Evolutionary conservation across 2,888 invertebrate species (phyloP).

Genomic region (Parthenolecanium corni): DNA sequence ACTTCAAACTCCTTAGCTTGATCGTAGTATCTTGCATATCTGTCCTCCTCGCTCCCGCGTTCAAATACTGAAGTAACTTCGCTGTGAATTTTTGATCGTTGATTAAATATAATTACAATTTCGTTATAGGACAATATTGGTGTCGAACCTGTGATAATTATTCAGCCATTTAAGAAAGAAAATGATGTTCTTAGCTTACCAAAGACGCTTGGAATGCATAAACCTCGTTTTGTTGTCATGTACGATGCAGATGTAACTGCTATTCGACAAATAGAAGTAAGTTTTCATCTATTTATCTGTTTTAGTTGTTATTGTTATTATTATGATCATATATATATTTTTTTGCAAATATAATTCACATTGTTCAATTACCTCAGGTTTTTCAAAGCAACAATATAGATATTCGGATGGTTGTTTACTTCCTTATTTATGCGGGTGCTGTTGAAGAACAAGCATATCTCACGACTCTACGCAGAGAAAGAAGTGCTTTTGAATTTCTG

Average conservation of each 20-base stretch:
- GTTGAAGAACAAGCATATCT: slow-evolving; percentile 96
- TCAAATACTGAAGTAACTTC: too few species aligned
- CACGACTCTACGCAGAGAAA: slow-evolving; percentile 78
- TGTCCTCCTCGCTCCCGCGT: too few species aligned
- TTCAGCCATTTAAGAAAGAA: slow-evolving; percentile 66
- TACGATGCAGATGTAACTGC: slow-evolving; percentile 81
- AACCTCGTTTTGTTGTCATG: slow-evolving; percentile 73
- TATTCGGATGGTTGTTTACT: slow-evolving; percentile 61
- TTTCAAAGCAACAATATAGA: slow-evolving; percentile 48
- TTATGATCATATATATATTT: not conserved
- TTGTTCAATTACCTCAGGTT: slow-evolving; percentile 41
- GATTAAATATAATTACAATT: too few species aligned
- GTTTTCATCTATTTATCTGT: not conserved
- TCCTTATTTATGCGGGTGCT: slow-evolving; percentile 79
- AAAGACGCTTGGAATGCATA: slow-evolving; percentile 37
- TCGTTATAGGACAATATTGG: slow-evolving; percentile 51
- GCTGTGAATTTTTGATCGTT: too few species aligned
- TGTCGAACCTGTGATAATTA: slow-evolving; percentile 56
- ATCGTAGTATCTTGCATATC: too few species aligned
- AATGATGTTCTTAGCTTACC: slow-evolving; percentile 61
- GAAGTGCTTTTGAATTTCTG: slow-evolving; percentile 83
- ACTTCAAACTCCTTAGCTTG: too few species aligned
- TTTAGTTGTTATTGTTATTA: not conserved
- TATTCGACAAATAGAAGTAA: slow-evolving; percentile 77
- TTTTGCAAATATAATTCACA: not conserved